Evolutionary conservation across 2,113 vertebrate genomes (phyloP), one percentile per base, ranked within the genome.

Genomic region (Gobius niger): DNA sequence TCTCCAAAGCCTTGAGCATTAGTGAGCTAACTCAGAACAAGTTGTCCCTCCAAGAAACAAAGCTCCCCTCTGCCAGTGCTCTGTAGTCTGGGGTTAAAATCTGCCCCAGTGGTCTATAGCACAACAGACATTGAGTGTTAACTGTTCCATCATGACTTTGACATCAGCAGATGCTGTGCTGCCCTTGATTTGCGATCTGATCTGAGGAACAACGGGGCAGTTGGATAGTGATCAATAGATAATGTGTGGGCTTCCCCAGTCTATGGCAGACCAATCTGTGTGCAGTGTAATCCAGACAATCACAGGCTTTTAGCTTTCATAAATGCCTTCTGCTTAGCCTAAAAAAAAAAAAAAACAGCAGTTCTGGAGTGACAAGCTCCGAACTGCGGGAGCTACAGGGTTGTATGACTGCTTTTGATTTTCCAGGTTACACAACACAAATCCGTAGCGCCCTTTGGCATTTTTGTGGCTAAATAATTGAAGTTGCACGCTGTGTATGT

Each of bases 101-200:
- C 80, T 78, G 61, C 68, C 65, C 74, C 68, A 42, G 76, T 74
- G 57, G 56, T 62, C 67, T 72, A 49, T 56, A 76, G 72, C 68
- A 75, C 77, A 76, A 85, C 84, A 78, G 82, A 83, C 79, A 85
- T 84, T 69, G 53, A 75, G 41, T 72, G 73, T 73, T 73, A 82
- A 87, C 84, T 70, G 81, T 67, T 72, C 57, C 71, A 78, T 73
- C 85, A 80, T 80, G 73, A 64, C 49, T 81, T 67, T 63, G 65
- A 80, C 78, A 73, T 81, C 81, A 73, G 75, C 82, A 81, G 68
- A 34, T 59, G 6, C 69, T 64, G 66, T 56, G 5, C 51, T 75
- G 66, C 47, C 68, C 75, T 80, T 85, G 70, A 75, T 84, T 81
- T 72, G 65, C 75, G 77, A 84, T 85, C 76, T 73, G 64, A 87